Evolutionary conservation across 2,113 vertebrate species (phyloP).

Genomic region (Heptranchias perlo): DNA sequence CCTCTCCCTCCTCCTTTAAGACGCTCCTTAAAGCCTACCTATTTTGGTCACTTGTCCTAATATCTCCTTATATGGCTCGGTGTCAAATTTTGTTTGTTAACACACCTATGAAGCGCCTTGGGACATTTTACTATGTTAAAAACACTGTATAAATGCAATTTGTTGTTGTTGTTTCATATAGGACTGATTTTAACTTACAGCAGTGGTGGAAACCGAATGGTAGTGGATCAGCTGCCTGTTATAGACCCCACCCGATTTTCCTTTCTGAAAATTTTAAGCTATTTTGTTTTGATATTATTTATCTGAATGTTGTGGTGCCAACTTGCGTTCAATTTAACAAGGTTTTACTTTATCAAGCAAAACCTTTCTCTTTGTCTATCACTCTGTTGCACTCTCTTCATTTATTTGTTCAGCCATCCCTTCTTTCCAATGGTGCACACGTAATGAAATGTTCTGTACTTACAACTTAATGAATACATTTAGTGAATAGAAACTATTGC

Average conservation of each 20-base stretch:
- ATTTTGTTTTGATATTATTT: not conserved
- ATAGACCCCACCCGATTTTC: not conserved
- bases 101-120: too few species aligned
- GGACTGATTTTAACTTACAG: not conserved
- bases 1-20: too few species aligned
- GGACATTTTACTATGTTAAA: too few species aligned
- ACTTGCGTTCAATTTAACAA: not conserved
- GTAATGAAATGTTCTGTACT: not conserved
- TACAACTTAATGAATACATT: not conserved
- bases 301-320: not conserved
- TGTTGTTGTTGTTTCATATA: too few species aligned
- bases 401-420: not conserved
- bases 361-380: not conserved
- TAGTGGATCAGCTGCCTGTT: not conserved
- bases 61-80: too few species aligned
- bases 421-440: not conserved
- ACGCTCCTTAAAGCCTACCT: too few species aligned
- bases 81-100: too few species aligned
- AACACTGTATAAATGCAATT: too few species aligned
- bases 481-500: not conserved
- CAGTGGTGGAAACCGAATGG: not conserved
- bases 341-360: not conserved
- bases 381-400: not conserved
- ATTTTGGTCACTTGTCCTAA: too few species aligned
- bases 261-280: not conserved